phyloP scores from a whole-genome alignment of 2,888 invertebrate genomes.

The Pelosia muscerda region DNA sequence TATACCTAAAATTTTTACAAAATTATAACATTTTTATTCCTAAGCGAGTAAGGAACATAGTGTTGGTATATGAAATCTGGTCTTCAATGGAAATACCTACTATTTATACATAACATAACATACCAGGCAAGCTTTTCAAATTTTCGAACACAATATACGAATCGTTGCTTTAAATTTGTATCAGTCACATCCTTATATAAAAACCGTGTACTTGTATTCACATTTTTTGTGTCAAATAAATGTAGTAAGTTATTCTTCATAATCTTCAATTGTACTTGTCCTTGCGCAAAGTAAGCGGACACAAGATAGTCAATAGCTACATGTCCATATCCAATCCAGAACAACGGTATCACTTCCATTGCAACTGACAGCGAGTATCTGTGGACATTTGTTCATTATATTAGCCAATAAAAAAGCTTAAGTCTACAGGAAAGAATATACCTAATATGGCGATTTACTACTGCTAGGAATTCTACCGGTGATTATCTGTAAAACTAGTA shows the following conservation, averaged over 20 bases:
- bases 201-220: not conserved
- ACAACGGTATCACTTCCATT: conserved; percentile 44
- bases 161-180: conserved; percentile 40
- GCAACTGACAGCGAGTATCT: conserved; percentile 55
- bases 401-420: not conserved
- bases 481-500: too few relatives aligned
- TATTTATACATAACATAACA: conserved; percentile 9
- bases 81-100: not conserved
- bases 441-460: too few relatives aligned
- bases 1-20: conserved; percentile 55
- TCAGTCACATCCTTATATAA: conserved; percentile 50
- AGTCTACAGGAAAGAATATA: too few relatives aligned
- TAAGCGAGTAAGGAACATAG: too few relatives aligned
- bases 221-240: conserved; percentile 41
- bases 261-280: conserved; percentile 61
- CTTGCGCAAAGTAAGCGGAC: conserved; percentile 60
- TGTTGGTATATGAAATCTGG: not conserved
- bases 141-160: conserved; percentile 53
- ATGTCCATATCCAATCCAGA: conserved; percentile 60
- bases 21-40: too few relatives aligned
- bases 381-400: conserved; percentile 28
- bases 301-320: conserved; percentile 56
- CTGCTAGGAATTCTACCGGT: too few relatives aligned
- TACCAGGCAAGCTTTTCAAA: conserved; percentile 62
- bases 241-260: conserved; percentile 59